Percentiles rank a stretch among this genome's conserved stretches.
Conservation (phyloP, 2,797 vertebrate genomes). For the Pipistrellus pipistrellus region DNA sequence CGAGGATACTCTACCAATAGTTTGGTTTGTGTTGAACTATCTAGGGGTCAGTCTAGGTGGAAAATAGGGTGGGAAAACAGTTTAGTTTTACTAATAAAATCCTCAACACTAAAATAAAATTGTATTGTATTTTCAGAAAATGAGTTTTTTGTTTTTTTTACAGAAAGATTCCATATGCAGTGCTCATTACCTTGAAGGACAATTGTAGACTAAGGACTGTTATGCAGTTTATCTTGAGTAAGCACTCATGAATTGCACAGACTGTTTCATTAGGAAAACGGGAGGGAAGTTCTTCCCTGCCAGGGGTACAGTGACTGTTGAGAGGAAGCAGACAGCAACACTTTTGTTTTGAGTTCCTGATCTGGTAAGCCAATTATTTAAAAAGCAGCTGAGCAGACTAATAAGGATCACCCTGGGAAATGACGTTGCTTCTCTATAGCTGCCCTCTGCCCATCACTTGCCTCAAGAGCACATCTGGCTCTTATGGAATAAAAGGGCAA, state of each 20-base stretch:
- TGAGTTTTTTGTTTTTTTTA: not conserved
- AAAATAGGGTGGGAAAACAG: not conserved
- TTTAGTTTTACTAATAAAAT: conserved; percentile 29
- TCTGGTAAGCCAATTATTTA: conserved; percentile 52
- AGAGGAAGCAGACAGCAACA: not conserved
- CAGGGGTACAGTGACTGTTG: not conserved
- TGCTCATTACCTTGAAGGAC: not conserved
- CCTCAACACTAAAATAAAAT: conserved; percentile 17
- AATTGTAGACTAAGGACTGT: not conserved
- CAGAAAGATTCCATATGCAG: not conserved
- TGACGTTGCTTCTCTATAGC: not conserved
- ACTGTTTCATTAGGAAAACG: conserved; percentile 21
- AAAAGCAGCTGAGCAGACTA: conserved; percentile 16
- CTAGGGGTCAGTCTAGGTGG: not conserved
- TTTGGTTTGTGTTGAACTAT: not conserved
- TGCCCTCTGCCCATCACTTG: not conserved
- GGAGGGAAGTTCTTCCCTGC: not conserved
- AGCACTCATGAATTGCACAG: not conserved
- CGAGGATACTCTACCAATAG: not conserved
- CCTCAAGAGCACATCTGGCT: not conserved
- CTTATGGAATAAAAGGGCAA: not conserved
- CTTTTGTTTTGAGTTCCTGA: conserved; percentile 26
- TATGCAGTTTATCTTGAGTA: conserved; percentile 1
- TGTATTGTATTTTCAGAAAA: conserved; percentile 32
- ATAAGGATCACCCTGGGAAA: conserved; percentile 19